Evolutionary conservation across 2,888 invertebrate genomes (phyloP).

Genomic region (Drosophila suboccidentalis): DNA sequence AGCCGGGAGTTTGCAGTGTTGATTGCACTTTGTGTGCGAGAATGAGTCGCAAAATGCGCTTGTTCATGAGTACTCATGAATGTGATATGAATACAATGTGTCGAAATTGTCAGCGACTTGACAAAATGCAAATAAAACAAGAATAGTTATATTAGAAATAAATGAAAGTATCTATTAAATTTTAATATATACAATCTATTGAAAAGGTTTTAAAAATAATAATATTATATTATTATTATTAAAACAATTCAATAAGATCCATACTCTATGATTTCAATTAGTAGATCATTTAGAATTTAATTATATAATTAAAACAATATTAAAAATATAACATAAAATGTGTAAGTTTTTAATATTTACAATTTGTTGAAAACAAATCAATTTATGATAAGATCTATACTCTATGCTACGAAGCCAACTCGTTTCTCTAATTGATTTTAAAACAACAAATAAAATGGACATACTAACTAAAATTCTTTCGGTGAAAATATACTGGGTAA

Average conservation of each 20-base stretch:
- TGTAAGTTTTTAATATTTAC: too few species aligned
- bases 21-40: slow-evolving; percentile 71
- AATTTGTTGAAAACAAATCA: too few species aligned
- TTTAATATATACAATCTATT: neutral
- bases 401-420: too few species aligned
- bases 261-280: neutral
- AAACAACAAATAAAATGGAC: too few species aligned
- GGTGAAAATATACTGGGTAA: too few species aligned
- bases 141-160: too few species aligned
- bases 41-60: slow-evolving; percentile 55
- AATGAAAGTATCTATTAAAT: neutral
- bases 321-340: neutral
- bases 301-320: too few species aligned
- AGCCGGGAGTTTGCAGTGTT: slow-evolving; percentile 40
- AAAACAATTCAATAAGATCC: neutral
- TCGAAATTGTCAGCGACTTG: slow-evolving; percentile 22
- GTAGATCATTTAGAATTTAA: too few species aligned
- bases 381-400: too few species aligned
- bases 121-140: neutral
- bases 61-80: slow-evolving; percentile 24
- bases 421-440: too few species aligned
- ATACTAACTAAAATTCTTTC: too few species aligned
- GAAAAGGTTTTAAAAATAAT: neutral
- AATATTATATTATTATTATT: neutral
- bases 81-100: slow-evolving; percentile 15